Conservation (phyloP, 2,888 invertebrate genomes). For the Ligdia adustata region DNA sequence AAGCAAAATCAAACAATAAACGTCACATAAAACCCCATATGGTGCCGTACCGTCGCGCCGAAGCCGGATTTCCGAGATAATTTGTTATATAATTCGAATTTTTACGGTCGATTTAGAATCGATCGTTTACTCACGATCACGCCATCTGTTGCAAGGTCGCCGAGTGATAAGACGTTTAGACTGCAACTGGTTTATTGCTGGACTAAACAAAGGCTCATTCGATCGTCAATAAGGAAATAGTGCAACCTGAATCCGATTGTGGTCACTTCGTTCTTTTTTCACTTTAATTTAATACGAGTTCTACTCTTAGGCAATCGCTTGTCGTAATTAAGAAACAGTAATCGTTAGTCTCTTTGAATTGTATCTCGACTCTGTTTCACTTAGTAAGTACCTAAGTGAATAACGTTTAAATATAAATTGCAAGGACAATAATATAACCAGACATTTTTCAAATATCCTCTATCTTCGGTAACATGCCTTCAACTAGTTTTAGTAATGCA, state of each 20-base stretch:
- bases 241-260: not conserved
- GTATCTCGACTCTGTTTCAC: too few relatives aligned
- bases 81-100: conserved; percentile 44
- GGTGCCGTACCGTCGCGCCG: not conserved
- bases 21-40: conserved; percentile 16
- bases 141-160: conserved; percentile 56
- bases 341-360: too few relatives aligned
- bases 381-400: too few relatives aligned
- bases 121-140: conserved; percentile 46
- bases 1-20: conserved; percentile 43
- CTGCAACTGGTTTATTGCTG: conserved; percentile 27
- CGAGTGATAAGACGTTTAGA: not conserved
- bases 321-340: too few relatives aligned
- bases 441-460: too few relatives aligned
- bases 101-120: conserved; percentile 46
- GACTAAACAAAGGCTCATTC: conserved; percentile 11
- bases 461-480: too few relatives aligned
- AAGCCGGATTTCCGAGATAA: conserved; percentile 59
- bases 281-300: too few relatives aligned
- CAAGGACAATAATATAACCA: too few relatives aligned
- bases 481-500: too few relatives aligned
- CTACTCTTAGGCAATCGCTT: too few relatives aligned
- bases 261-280: not conserved
- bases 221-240: conserved; percentile 1
- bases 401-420: too few relatives aligned